phyloP scores from a whole-genome alignment of 2,888 invertebrate genomes.

The Tachina fera region DNA sequence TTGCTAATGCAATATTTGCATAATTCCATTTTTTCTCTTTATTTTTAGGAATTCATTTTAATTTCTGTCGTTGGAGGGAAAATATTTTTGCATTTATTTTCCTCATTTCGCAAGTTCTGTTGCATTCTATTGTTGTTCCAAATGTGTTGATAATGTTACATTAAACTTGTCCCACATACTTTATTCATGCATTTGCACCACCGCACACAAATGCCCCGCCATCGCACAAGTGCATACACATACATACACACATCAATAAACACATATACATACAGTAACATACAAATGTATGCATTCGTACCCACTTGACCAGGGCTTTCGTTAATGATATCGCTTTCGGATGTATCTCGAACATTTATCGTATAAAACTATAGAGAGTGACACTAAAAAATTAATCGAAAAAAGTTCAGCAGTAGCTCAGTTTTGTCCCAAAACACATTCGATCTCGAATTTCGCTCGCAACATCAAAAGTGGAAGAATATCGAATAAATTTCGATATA shows the following conservation, averaged over 20 bases:
- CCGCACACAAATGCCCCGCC: not conserved
- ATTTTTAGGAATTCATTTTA: constrained; percentile 23
- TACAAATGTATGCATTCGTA: not conserved
- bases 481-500: too few species aligned
- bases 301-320: too few species aligned
- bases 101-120: constrained; percentile 35
- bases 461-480: too few species aligned
- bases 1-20: constrained; percentile 31
- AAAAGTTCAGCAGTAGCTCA: too few species aligned
- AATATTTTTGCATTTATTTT: constrained; percentile 45
- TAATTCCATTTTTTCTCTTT: constrained; percentile 4
- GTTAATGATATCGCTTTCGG: too few species aligned
- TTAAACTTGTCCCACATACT: constrained; percentile 58
- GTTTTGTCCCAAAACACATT: too few species aligned
- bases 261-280: not conserved
- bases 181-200: constrained; percentile 25
- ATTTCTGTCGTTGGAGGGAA: constrained; percentile 38
- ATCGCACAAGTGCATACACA: not conserved
- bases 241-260: not conserved
- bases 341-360: too few species aligned
- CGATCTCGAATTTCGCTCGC: too few species aligned
- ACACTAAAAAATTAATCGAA: too few species aligned
- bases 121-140: constrained; percentile 45
- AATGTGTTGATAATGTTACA: constrained; percentile 62
- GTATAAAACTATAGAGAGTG: too few species aligned